These are phyloP conservation scores for Chloroceryle aenea DNA, from an alignment of 2,113 vertebrate genomes.

Conservation along the genomic window DNA sequence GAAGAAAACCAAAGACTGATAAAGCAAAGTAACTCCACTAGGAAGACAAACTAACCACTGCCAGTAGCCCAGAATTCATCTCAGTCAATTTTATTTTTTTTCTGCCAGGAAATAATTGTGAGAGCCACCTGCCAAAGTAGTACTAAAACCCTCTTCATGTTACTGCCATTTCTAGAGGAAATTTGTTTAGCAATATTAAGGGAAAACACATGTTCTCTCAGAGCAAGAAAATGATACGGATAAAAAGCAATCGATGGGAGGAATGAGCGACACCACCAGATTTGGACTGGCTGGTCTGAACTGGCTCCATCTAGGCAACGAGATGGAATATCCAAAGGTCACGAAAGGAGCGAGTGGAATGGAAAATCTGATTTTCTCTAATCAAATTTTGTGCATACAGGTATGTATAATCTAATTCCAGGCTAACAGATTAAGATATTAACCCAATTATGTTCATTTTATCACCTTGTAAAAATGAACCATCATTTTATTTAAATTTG, in stretches of 20 bases:
- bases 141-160: background rate
- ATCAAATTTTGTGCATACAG: slow-evolving; percentile 39
- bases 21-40: background rate
- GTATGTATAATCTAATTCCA: slow-evolving; percentile 63
- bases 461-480: slow-evolving; percentile 69
- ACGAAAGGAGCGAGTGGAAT: background rate
- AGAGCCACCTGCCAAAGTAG: background rate
- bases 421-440: slow-evolving; percentile 72
- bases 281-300: background rate
- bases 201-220: background rate
- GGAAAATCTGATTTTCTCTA: slow-evolving; percentile 48
- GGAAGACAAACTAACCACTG: background rate
- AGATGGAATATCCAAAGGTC: slow-evolving; percentile 9
- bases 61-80: background rate
- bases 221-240: background rate
- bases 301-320: background rate
- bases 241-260: background rate
- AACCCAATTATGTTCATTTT: slow-evolving; percentile 71
- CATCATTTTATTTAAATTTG: slow-evolving; percentile 75
- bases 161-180: background rate
- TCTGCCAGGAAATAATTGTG: background rate
- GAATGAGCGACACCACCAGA: background rate
- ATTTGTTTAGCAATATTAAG: background rate
- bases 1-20: background rate
- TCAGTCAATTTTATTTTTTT: background rate